Percentiles rank a stretch among this genome's conserved stretches.
Evolutionary conservation across 2,888 invertebrate genomes (phyloP).

Genomic region (Leptinotarsa rubiginosa): DNA sequence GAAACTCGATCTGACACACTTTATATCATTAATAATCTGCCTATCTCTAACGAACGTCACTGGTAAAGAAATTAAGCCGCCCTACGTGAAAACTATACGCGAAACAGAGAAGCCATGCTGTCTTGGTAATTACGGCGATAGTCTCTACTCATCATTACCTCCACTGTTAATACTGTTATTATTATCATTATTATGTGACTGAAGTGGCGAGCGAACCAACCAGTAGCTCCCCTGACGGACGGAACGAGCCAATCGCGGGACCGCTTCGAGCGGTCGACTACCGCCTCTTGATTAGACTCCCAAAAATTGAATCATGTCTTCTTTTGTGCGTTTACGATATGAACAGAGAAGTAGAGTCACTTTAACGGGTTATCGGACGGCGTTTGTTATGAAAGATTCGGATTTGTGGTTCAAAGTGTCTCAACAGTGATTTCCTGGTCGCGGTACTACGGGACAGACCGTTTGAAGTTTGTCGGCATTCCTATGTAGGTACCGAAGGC

Average conservation of each 20-base stretch:
- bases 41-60: neutral
- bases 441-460: neutral
- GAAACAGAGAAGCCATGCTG: constrained; percentile 59
- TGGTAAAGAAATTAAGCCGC: constrained; percentile 8
- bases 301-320: constrained; percentile 58
- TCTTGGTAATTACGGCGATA: constrained; percentile 60
- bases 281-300: constrained; percentile 59
- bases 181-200: constrained; percentile 65
- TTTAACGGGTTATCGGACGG: neutral
- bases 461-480: too few relatives aligned
- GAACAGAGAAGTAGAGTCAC: neutral
- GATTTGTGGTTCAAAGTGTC: neutral
- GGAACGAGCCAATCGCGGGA: constrained; percentile 55
- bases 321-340: constrained; percentile 24
- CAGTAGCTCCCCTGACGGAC: constrained; percentile 57
- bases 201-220: constrained; percentile 60
- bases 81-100: constrained; percentile 20
- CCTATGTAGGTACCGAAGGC: too few relatives aligned
- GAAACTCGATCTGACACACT: too few relatives aligned
- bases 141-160: constrained; percentile 62
- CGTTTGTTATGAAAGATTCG: constrained; percentile 4
- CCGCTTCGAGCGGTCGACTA: constrained; percentile 56
- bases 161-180: constrained; percentile 59
- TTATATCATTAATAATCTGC: too few relatives aligned
- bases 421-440: neutral